phyloP scores from a whole-genome alignment of 2,888 invertebrate genomes.

The Drosophila seclusa region DNA sequence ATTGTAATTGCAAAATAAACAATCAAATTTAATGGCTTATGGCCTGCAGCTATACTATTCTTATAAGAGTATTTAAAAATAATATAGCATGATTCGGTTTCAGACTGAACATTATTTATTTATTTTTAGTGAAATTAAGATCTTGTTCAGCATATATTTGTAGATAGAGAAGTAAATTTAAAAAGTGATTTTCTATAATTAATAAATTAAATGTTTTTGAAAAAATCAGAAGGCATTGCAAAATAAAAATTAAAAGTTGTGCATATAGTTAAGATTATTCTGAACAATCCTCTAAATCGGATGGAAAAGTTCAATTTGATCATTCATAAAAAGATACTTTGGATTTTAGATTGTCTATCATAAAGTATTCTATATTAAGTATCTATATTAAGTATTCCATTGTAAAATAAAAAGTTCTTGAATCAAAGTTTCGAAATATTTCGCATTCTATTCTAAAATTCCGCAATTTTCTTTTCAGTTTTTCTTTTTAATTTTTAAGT shows the following conservation, averaged over 20 bases:
- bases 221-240: background rate
- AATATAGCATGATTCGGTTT: background rate
- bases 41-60: background rate
- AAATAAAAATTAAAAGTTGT: background rate
- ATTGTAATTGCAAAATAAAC: background rate
- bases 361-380: too few species aligned
- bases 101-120: background rate
- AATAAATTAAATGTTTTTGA: background rate
- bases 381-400: too few species aligned
- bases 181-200: background rate
- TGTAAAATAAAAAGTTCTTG: too few species aligned
- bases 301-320: background rate
- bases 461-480: too few species aligned
- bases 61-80: background rate
- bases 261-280: background rate
- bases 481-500: too few species aligned
- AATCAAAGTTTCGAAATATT: too few species aligned
- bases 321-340: too few species aligned
- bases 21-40: background rate
- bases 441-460: too few species aligned
- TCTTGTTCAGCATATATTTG: background rate
- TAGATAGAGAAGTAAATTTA: background rate
- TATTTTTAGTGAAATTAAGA: background rate
- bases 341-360: too few species aligned
- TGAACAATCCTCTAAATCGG: background rate